Conservation (phyloP, 2,113 vertebrate genomes). For the Austrofundulus limnaeus region DNA sequence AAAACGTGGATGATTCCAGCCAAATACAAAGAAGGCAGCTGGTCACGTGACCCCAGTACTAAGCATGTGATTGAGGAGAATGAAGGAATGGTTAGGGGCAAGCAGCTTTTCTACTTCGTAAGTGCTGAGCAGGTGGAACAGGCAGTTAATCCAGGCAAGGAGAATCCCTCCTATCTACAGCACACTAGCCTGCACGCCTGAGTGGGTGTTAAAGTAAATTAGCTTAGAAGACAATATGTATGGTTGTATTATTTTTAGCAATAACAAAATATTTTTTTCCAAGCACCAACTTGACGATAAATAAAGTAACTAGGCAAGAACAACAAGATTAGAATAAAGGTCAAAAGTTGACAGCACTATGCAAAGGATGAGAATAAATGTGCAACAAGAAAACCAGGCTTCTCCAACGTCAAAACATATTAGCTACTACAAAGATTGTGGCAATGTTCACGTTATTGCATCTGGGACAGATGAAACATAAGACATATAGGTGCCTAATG, state of each 20-base stretch:
- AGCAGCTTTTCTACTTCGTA: constrained; percentile 71
- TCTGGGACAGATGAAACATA: no score
- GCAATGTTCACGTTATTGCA: no score
- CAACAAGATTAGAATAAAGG: not conserved
- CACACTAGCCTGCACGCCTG: not conserved
- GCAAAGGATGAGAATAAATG: no score
- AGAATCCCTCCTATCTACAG: constrained; percentile 27
- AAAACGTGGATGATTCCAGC: constrained; percentile 31
- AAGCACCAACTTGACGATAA: not conserved
- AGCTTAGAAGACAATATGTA: not conserved
- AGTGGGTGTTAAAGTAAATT: not conserved
- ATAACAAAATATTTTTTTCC: not conserved
- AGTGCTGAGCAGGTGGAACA: constrained; percentile 76
- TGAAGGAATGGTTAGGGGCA: constrained; percentile 24
- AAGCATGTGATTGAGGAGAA: not conserved
- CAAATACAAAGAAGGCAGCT: constrained; percentile 1
- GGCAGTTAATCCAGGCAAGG: constrained; percentile 70
- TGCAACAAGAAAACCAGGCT: not conserved
- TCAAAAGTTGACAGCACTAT: not conserved
- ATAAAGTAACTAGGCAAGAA: not conserved
- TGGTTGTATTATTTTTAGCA: not conserved
- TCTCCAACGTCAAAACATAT: not conserved
- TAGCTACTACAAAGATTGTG: not conserved
- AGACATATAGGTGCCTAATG: not conserved
- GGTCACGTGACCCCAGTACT: constrained; percentile 58